Percentiles rank a stretch among this genome's conserved stretches.
Conservation (phyloP, 2,797 vertebrate species). For the Gastrophryne carolinensis region DNA sequence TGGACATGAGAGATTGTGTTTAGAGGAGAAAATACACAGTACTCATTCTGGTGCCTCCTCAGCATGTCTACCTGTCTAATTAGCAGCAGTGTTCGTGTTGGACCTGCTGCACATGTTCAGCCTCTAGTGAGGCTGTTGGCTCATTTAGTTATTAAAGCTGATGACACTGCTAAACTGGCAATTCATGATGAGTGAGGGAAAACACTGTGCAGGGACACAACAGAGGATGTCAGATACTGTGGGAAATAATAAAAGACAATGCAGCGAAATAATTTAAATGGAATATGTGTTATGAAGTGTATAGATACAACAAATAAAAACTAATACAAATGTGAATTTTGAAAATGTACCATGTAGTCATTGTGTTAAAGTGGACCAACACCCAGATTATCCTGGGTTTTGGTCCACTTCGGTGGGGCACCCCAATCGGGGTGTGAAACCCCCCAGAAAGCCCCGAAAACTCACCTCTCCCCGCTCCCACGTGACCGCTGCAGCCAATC, state of each 20-base stretch:
- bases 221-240: neutral
- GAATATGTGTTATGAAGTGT: neutral
- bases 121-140: conserved; percentile 42
- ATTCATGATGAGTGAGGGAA: conserved; percentile 3
- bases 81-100: conserved; percentile 44
- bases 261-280: neutral
- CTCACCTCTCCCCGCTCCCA: no score
- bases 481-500: no score
- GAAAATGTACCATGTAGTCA: no score
- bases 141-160: conserved; percentile 45
- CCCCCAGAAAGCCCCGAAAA: no score
- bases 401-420: no score
- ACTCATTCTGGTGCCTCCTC: conserved; percentile 37
- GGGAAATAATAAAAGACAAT: neutral
- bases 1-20: conserved; percentile 45
- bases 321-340: no score
- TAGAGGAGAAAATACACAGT: conserved; percentile 33
- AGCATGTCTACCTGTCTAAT: conserved; percentile 53
- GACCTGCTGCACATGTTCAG: conserved; percentile 51
- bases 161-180: conserved; percentile 51
- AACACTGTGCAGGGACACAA: conserved; percentile 18
- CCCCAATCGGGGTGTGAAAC: no score
- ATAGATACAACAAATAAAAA: neutral
- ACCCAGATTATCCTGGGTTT: no score
- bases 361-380: no score